Evolutionary conservation across 2,797 vertebrate species (phyloP), one percentile per base, ranked within the genome.

Genomic region (Cuniculus paca): DNA sequence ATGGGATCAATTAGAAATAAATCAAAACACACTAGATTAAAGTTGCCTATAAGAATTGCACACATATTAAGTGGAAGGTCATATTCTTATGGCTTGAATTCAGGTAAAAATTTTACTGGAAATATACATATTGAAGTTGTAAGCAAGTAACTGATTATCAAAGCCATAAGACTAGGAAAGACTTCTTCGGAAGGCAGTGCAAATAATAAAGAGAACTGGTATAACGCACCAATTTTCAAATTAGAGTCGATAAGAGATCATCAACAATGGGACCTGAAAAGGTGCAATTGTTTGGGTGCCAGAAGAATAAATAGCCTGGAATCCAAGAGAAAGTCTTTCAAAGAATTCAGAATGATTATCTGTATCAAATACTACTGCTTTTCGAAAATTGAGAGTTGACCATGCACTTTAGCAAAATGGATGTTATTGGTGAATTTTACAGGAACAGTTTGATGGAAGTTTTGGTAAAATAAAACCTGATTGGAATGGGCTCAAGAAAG

Each of bases 101-200:
- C 13, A 82, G 6, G 13, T 17, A 45, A 22, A 91, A 90, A 50
- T 81, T 88, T 82, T 45, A 48, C 39, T 94, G 5, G 50, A 88
- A 65, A 68, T 68, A 95, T 9, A 74, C 65, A 92, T 50, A 92
- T 26, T 70, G 42, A 11, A 85, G 68, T 65, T 78, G 16, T 90
- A 42, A 45, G 50, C 31, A 60, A 96, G 68, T 83, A 83, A 50
- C 24, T 88, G 16, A 20, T 82, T 85, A 94, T 78, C 60, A 90
- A 92, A 86, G 16, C 13, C 42, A 36, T 90, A 31, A 91, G 36
- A 65, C 75, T 70, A 2, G 72, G 58, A 72, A 50, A 95, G 58
- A 58, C 86, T 91, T 52, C 31, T 78, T 79, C 56, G 31, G n/a
- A 5, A 63, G 10, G 86, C 60, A 86, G 77, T 52, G 16, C 87